Percentiles rank a stretch among this genome's conserved stretches.
These are phyloP conservation scores for Sternotherus odoratus DNA, from an alignment of 2,797 vertebrate genomes.

Conservation along the genomic window DNA sequence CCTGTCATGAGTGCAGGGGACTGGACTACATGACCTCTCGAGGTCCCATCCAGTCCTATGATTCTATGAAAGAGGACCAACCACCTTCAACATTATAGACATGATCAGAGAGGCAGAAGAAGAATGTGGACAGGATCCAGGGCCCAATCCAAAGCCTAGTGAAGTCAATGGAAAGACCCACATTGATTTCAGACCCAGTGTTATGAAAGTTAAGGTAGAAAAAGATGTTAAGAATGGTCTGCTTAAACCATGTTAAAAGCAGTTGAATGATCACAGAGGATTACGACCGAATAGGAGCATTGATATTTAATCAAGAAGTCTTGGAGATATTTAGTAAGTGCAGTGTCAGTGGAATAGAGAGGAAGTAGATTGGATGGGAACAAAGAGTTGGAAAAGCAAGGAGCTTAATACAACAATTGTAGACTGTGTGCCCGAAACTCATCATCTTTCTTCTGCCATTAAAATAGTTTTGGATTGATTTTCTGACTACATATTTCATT, in stretches of 20 bases:
- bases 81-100: accelerated
- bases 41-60: too few relatives aligned
- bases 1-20: too few relatives aligned
- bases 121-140: background rate
- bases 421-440: background rate
- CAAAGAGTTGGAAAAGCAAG: background rate
- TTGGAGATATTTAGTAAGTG: background rate
- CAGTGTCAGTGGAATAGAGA: background rate
- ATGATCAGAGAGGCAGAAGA: accelerated
- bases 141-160: background rate
- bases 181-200: background rate
- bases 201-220: background rate
- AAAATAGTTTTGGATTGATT: background rate
- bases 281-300: background rate
- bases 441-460: background rate
- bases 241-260: background rate
- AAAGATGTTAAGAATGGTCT: background rate
- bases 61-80: background rate
- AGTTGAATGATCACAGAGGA: background rate
- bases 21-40: too few relatives aligned
- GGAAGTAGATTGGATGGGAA: background rate
- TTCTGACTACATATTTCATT: background rate
- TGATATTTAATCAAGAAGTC: background rate
- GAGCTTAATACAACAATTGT: background rate
- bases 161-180: background rate